Evolutionary conservation across 2,797 vertebrate genomes (phyloP).

Genomic region (Oreochromis grahami): DNA sequence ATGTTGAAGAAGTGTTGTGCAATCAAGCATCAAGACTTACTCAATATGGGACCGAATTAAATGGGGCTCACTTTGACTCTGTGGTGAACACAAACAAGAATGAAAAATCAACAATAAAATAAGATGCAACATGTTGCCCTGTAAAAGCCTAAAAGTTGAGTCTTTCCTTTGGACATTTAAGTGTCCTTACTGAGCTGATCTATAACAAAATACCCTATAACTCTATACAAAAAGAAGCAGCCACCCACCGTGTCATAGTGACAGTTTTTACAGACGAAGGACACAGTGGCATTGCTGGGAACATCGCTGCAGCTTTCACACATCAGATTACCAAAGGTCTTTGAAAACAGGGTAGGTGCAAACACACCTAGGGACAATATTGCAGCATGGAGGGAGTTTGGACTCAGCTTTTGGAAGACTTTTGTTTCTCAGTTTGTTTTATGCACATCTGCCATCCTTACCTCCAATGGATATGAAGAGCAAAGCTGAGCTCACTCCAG

Average conservation of each 20-base stretch:
- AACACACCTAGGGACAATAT: constrained; percentile 78
- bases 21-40: constrained; percentile 61
- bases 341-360: constrained; percentile 89
- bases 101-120: not conserved
- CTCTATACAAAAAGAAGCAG: not conserved
- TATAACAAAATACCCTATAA: not conserved
- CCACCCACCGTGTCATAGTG: constrained; percentile 81
- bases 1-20: not conserved
- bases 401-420: not conserved
- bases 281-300: constrained; percentile 65
- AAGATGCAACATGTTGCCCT: accelerated
- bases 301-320: constrained; percentile 81
- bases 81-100: not conserved
- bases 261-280: constrained; percentile 83
- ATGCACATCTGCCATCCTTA: constrained; percentile 25
- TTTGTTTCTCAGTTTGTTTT: not conserved
- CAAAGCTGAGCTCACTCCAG: constrained; percentile 85
- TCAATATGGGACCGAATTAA: constrained; percentile 74
- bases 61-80: constrained; percentile 69
- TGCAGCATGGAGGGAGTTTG: not conserved
- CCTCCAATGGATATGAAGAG: constrained; percentile 91
- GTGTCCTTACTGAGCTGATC: not conserved
- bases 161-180: not conserved
- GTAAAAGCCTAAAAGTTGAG: not conserved
- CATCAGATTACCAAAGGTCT: constrained; percentile 84